Conservation (phyloP, 2,797 vertebrate species). For the Tamandua tetradactyla region DNA sequence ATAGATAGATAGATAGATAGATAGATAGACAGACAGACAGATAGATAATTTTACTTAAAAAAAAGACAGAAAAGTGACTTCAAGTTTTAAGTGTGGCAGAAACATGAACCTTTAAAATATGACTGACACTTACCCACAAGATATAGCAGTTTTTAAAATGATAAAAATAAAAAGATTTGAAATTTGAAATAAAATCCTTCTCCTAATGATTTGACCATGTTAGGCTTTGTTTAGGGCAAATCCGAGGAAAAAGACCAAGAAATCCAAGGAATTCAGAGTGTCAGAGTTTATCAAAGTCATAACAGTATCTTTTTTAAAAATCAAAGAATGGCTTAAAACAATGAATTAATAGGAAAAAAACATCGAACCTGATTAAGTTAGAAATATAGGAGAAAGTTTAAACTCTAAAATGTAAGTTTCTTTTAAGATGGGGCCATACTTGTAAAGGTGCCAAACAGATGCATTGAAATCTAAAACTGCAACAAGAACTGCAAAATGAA, state of each 20-base stretch:
- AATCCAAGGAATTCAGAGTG: neutral
- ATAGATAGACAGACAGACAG: too few species aligned
- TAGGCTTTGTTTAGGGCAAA: neutral
- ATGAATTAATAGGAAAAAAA: neutral
- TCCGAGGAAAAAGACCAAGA: neutral
- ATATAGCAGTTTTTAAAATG: neutral
- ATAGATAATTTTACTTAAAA: too few species aligned
- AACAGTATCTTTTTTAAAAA: neutral
- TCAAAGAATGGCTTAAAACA: neutral
- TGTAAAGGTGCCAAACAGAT: neutral
- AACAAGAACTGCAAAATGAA: neutral
- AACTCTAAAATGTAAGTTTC: accelerated
- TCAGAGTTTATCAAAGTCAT: conserved; percentile 8
- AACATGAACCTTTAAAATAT: neutral
- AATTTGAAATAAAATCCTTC: neutral
- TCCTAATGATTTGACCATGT: neutral
- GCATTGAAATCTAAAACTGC: neutral
- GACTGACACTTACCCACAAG: neutral
- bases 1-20: too few species aligned
- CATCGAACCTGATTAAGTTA: neutral
- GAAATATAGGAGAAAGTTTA: accelerated
- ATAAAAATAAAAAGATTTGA: neutral
- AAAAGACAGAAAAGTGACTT: neutral
- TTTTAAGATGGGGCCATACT: neutral
- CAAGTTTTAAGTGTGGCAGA: neutral